Conservation (phyloP, 2,113 vertebrate genomes). For the Holacanthus passer region DNA sequence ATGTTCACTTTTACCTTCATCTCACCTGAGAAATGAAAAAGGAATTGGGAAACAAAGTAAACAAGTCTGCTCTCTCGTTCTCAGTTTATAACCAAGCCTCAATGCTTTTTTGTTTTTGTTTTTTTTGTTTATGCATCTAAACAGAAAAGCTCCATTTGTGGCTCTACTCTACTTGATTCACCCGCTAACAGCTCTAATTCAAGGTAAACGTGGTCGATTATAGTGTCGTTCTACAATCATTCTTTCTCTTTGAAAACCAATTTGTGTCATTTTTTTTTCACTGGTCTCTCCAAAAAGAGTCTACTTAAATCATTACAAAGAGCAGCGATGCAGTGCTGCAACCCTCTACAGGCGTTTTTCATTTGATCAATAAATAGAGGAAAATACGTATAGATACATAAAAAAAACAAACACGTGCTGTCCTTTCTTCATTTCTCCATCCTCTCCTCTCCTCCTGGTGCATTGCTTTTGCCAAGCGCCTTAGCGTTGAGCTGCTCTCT, state of each 20-base stretch:
- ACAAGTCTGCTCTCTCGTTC: neutral
- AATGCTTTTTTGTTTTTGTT: neutral
- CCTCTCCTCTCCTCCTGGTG: conserved; percentile 29
- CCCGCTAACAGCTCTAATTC: conserved; percentile 9
- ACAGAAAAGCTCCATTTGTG: neutral
- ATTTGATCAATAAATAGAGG: conserved; percentile 33
- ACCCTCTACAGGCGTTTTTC: conserved; percentile 30
- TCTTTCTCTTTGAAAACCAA: conserved; percentile 14
- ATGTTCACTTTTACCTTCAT: neutral
- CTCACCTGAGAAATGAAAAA: neutral
- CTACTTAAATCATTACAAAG: conserved; percentile 34
- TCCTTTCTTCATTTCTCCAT: conserved; percentile 34
- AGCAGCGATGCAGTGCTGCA: conserved; percentile 9
- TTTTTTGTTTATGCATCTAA: neutral
- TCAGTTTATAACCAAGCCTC: neutral
- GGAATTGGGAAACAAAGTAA: neutral
- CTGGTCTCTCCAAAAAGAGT: neutral
- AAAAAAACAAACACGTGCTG: conserved; percentile 6
- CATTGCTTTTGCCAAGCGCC: conserved; percentile 78
- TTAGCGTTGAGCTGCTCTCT: conserved; percentile 80
- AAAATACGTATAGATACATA: conserved; percentile 26
- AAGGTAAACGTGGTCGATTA: conserved; percentile 15
- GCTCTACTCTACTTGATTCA: neutral
- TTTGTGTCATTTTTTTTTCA: neutral
- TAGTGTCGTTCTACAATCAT: neutral